A percentile compares a stretch with the other conserved stretches of the same genome.
phyloP scores from a whole-genome alignment of 92 coral and sea anemone species.

The Zoanthus gigantus region DNA sequence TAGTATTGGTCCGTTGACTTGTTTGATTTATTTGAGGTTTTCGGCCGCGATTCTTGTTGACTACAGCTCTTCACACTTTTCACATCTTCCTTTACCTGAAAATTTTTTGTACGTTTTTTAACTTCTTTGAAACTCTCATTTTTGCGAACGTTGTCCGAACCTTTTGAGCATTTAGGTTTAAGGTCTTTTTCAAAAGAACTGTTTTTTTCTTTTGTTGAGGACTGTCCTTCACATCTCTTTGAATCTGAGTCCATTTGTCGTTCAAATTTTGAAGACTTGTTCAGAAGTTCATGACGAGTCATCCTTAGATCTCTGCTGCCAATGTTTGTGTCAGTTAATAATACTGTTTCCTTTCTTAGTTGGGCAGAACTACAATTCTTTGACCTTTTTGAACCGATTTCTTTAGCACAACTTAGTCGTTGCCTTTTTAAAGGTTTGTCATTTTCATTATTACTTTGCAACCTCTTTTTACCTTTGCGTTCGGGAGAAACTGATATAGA shows the following conservation, averaged over 20 bases:
- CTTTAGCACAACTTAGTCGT: conserved; percentile 5
- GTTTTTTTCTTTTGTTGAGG: not conserved
- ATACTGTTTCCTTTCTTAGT: not conserved
- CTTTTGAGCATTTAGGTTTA: not conserved
- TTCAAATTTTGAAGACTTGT: not conserved
- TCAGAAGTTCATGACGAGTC: not conserved
- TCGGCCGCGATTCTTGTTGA: not conserved
- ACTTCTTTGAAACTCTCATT: not conserved
- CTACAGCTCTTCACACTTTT: not conserved
- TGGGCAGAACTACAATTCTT: not conserved
- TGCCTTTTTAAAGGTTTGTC: conserved; percentile 14
- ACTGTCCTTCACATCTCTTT: not conserved
- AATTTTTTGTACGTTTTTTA: not conserved
- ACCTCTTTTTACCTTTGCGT: conserved; percentile 28
- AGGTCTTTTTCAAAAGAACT: not conserved
- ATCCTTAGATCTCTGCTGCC: not conserved
- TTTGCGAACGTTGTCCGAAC: not conserved
- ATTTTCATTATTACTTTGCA: not conserved
- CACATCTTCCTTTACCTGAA: not conserved
- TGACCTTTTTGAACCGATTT: not conserved
- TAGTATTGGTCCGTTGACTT: not conserved
- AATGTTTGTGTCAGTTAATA: not conserved
- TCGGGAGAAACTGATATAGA: not conserved
- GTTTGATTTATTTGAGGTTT: not conserved
- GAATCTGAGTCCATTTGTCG: not conserved